These are phyloP conservation scores for Danaus melanippus DNA, from an alignment of 1,140 invertebrate species.

Conservation along the genomic window DNA sequence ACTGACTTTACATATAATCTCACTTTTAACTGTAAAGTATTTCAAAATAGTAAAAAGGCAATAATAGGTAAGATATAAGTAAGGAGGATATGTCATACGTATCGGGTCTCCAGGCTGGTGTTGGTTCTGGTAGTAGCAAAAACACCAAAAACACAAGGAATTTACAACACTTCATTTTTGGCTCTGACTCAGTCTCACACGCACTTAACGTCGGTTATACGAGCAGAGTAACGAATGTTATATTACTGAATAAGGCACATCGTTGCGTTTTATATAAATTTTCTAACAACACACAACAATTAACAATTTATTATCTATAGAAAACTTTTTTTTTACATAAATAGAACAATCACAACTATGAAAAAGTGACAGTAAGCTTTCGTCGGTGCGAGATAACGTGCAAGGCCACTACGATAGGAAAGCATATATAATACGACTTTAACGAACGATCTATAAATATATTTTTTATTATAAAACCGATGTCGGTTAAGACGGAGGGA, in stretches of 20 bases:
- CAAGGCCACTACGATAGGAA: slow-evolving; percentile 59
- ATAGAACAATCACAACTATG: slow-evolving; percentile 31
- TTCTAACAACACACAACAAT: slow-evolving; percentile 20
- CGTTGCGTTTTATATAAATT: slow-evolving; percentile 31
- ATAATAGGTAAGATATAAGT: too few relatives aligned
- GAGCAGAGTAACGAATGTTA: slow-evolving; percentile 23
- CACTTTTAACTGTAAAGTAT: too few relatives aligned
- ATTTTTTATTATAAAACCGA: slow-evolving; percentile 23
- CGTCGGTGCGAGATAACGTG: slow-evolving; percentile 45
- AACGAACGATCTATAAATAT: slow-evolving; percentile 36
- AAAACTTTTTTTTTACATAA: slow-evolving; percentile 18
- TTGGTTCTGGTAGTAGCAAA: slow-evolving; percentile 40
- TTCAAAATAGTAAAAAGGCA: too few relatives aligned
- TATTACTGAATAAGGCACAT: slow-evolving; percentile 62
- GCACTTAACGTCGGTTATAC: slow-evolving; percentile 25
- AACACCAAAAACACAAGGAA: slow-evolving; percentile 37
- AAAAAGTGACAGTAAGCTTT: slow-evolving; percentile 44
- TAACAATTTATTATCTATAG: slow-evolving; percentile 16
- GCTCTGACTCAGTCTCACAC: slow-evolving; percentile 39
- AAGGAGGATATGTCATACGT: slow-evolving; percentile 25
- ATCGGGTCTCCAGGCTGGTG: slow-evolving; percentile 49
- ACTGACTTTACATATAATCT: too few relatives aligned
- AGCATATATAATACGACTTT: slow-evolving; percentile 39
- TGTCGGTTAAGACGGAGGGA: slow-evolving; percentile 10
- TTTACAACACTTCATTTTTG: slow-evolving; percentile 43